Percentiles rank a stretch among this genome's conserved stretches.
These are phyloP conservation scores for Leptinotarsa texana DNA, from an alignment of 1,140 invertebrate species.

Conservation along the genomic window DNA sequence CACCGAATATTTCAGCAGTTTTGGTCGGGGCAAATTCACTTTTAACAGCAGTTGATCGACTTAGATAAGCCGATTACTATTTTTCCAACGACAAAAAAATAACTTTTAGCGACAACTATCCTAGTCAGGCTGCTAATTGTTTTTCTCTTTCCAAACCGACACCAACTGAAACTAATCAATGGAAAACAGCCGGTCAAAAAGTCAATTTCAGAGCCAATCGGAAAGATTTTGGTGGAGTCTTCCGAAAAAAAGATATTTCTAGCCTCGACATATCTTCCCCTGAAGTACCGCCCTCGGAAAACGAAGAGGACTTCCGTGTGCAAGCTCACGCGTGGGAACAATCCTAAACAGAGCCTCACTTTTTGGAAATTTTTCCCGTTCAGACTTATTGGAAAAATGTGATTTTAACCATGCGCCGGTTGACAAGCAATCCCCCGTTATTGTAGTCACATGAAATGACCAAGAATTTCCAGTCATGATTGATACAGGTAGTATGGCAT, in stretches of 20 bases:
- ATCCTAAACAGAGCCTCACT: neutral
- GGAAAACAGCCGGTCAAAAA: neutral
- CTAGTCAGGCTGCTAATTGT: neutral
- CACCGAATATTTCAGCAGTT: too few relatives aligned
- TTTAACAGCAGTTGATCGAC: too few relatives aligned
- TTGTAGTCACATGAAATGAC: neutral
- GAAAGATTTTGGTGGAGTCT: neutral
- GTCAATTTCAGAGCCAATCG: neutral
- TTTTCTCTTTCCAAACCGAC: neutral
- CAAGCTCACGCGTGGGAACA: neutral
- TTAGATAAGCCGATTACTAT: too few relatives aligned
- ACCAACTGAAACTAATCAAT: too few relatives aligned
- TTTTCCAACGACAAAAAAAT: too few relatives aligned
- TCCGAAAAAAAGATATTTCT: neutral
- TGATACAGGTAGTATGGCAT: too few relatives aligned
- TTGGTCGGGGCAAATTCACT: too few relatives aligned
- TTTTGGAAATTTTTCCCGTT: too few relatives aligned
- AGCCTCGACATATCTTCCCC: neutral
- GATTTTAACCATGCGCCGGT: neutral
- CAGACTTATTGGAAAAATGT: too few relatives aligned
- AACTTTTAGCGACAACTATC: too few relatives aligned
- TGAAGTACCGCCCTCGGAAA: neutral
- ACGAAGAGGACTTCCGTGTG: neutral
- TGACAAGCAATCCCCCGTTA: neutral
- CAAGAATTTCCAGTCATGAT: neutral